These are phyloP conservation scores for Nomada ruficornis DNA, from an alignment of 2,888 invertebrate genomes.

Conservation along the genomic window DNA sequence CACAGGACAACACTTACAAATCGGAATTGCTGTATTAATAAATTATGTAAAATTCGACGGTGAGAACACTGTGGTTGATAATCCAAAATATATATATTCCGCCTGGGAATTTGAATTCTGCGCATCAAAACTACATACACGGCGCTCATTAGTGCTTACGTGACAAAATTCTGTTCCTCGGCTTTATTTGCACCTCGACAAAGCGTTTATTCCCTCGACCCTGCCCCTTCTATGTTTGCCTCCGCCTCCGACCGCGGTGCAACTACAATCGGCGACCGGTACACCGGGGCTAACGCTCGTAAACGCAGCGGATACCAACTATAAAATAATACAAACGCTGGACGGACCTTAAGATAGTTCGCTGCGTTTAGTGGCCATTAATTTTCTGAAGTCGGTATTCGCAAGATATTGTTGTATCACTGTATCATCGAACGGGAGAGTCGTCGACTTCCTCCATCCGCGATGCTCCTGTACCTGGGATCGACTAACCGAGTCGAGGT, in stretches of 20 bases:
- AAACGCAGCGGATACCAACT: constrained; percentile 67
- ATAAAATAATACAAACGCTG: constrained; percentile 76
- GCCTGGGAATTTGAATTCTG: no score
- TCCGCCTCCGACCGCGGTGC: not conserved
- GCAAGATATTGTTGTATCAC: constrained; percentile 63
- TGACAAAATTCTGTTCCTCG: no score
- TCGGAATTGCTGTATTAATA: no score
- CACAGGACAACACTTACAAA: no score
- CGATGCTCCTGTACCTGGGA: not conserved
- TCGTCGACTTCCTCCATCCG: constrained; percentile 33
- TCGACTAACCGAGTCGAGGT: constrained; percentile 1
- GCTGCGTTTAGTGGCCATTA: constrained; percentile 78
- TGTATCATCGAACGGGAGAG: constrained; percentile 54
- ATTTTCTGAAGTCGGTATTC: constrained; percentile 69
- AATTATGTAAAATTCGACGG: no score
- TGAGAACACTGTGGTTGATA: no score
- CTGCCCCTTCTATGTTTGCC: not conserved
- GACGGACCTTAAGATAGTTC: constrained; percentile 74
- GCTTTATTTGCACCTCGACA: constrained; percentile 24
- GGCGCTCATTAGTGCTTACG: no score
- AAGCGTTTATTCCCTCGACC: constrained; percentile 25
- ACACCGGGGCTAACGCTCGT: constrained; percentile 46
- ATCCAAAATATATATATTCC: no score
- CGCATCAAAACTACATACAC: no score
- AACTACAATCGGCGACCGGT: constrained; percentile 37